Conservation (phyloP, 2,797 vertebrate species). For the Poeciliopsis infans region DNA sequence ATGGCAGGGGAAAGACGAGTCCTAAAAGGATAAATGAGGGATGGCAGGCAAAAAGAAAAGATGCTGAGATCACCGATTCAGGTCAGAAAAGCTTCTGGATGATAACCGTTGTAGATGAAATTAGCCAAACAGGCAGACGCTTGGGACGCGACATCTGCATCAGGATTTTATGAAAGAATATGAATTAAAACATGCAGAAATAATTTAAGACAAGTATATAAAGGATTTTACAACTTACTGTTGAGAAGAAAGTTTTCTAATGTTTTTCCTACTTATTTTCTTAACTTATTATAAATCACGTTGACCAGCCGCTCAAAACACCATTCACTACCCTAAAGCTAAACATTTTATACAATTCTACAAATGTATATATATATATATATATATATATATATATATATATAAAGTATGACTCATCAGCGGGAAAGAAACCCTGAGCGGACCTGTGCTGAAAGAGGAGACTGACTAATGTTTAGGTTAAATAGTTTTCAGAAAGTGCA, state of each 20-base stretch:
- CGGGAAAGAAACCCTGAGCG: no score
- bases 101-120: constrained; percentile 54
- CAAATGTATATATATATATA: no score
- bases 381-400: no score
- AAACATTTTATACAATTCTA: no score
- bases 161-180: background rate
- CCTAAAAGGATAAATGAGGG: constrained; percentile 11
- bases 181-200: background rate
- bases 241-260: background rate
- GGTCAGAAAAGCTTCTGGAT: constrained; percentile 38
- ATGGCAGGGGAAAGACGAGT: constrained; percentile 60
- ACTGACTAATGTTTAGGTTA: no score
- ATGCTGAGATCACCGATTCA: constrained; percentile 55
- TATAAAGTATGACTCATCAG: no score
- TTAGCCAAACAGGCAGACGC: constrained; percentile 26
- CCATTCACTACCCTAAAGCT: no score
- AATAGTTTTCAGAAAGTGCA: background rate
- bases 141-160: constrained; percentile 27
- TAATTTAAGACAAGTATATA: background rate
- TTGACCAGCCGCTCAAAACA: no score
- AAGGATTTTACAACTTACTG: background rate
- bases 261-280: background rate
- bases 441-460: no score
- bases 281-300: background rate
- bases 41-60: constrained; percentile 4